Base-by-base conservation (phyloP, 2,888 invertebrate genomes). In the Theretra japonica region DNA sequence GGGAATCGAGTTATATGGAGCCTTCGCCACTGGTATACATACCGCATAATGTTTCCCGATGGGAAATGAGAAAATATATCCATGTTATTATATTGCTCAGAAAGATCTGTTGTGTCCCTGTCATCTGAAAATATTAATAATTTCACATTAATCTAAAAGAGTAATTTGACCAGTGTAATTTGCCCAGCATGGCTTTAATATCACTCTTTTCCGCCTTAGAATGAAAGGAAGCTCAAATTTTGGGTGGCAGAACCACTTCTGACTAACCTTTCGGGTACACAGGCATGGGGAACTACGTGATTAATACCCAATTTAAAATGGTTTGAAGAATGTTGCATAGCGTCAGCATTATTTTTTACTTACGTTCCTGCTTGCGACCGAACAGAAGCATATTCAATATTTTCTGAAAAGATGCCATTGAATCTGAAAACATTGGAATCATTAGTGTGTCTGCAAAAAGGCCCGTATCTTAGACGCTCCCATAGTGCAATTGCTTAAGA, bases 1-100 rank as follows among this genome's bases (percentile, higher is more conserved):
- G n/a, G n/a, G n/a, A 28, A 28, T 33, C 6, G 33, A 33, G 33
- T 7, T 33, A 1, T 1, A n/a, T n/a, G n/a, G n/a, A n/a, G n/a
- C n/a, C n/a, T n/a, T n/a, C n/a, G n/a, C n/a, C n/a, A n/a, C n/a
- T n/a, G n/a, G 21, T 17, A 28, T 8, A 70, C 77, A 76, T 21
- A 87, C 88, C 85, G 77, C 82, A 86, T 79, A 11, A 79, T 70
- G 62, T 76, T 75, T 8, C 88, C 88, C 4, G 80, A 78, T 4
- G 88, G 85, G 68, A 74, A 83, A 23, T 83, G 85, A 4, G 73
- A 76, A 28, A 79, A 70, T 21, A 7, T 0, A 65, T 83, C 70
- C 19, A 56, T 23, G 19, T 25, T 21, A 56, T 28, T 68, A 19
- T 58, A 23, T 68, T 28, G 41, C 41, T 17, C 11, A 2, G 2